phyloP scores from a whole-genome alignment of 2,113 vertebrate species.

The Picathartes gymnocephalus region DNA sequence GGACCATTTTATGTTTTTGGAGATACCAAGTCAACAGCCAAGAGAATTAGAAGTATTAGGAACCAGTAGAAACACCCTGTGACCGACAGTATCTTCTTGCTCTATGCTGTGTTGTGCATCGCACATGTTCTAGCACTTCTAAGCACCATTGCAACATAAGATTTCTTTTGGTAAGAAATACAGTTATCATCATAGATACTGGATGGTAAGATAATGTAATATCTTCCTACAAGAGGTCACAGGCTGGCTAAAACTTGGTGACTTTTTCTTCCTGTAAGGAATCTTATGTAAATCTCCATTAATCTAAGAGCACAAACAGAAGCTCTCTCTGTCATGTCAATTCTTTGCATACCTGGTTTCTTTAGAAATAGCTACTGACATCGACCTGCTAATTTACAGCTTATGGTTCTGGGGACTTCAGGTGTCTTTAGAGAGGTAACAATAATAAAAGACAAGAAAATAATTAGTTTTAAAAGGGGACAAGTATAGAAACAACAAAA shows the following conservation, averaged over 20 bases:
- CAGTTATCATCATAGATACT: neutral
- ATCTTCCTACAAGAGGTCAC: neutral
- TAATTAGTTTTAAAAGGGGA: neutral
- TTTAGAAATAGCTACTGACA: neutral
- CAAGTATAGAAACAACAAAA: neutral
- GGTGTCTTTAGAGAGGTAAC: neutral
- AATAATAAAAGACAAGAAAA: neutral
- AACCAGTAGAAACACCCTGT: neutral
- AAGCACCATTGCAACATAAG: neutral
- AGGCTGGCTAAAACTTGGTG: neutral
- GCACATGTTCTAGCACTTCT: neutral
- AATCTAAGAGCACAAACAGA: neutral
- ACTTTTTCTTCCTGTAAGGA: neutral
- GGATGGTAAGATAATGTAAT: neutral
- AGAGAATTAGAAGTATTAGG: neutral
- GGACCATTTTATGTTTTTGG: neutral
- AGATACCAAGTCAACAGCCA: neutral
- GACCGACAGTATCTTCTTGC: neutral
- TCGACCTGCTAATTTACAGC: neutral
- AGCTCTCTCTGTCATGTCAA: neutral
- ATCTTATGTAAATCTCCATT: neutral
- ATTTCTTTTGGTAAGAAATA: neutral
- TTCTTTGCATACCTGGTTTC: neutral
- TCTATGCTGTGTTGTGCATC: neutral
- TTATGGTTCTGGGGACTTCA: neutral